Evolutionary conservation across 2,113 vertebrate species (phyloP).

Genomic region (Amazona vittata): DNA sequence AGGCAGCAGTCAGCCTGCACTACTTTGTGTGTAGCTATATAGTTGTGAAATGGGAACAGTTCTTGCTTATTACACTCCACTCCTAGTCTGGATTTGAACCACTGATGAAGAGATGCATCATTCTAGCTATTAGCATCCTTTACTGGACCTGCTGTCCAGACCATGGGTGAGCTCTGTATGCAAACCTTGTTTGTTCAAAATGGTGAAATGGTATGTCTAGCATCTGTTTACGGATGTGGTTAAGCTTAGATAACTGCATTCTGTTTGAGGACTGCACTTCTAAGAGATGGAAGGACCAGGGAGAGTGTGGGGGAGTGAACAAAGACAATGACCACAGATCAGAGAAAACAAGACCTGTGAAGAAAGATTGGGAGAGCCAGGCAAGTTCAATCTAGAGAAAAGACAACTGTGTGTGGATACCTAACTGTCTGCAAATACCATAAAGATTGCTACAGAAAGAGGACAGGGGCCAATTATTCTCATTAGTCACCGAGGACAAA

Average conservation of each 20-base stretch:
- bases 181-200: background rate
- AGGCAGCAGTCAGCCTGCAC: background rate
- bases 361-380: background rate
- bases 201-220: background rate
- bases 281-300: background rate
- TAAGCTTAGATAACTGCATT: background rate
- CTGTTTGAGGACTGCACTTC: background rate
- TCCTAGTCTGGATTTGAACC: background rate
- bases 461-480: conserved; percentile 57
- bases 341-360: conserved; percentile 7
- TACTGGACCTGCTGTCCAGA: background rate
- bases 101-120: background rate
- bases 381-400: background rate
- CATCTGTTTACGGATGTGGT: background rate
- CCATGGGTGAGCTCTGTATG: background rate
- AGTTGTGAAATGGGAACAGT: background rate
- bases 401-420: conserved; percentile 30
- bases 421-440: conserved; percentile 35
- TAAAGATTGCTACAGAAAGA: conserved; percentile 34
- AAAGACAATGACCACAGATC: background rate
- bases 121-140: background rate
- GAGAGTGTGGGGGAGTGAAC: background rate
- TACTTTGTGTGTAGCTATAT: background rate
- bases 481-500: conserved; percentile 49
- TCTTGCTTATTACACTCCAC: background rate